Percentiles rank a stretch among this genome's conserved stretches.
Evolutionary conservation across 2,797 vertebrate species (phyloP).

Genomic region (Babyrousa celebensis): DNA sequence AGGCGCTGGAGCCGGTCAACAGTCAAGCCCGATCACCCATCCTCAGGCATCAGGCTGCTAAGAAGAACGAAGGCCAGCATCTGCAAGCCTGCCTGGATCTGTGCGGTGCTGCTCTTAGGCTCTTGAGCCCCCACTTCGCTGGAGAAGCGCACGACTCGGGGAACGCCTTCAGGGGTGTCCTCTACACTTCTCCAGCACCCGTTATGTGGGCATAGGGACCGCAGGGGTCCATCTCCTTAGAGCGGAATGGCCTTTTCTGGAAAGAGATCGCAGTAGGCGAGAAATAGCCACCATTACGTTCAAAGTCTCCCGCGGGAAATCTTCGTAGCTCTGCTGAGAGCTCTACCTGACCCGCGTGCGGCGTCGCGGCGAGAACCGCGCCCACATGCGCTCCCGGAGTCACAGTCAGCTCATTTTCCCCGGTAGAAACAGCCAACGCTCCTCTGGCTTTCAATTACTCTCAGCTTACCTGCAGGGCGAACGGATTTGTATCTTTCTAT

Average conservation of each 20-base stretch:
- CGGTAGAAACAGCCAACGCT: not conserved
- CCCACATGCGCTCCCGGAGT: not conserved
- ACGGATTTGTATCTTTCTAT: slow-evolving; percentile 83
- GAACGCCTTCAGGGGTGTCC: not conserved
- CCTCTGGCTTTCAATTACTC: slow-evolving; percentile 71
- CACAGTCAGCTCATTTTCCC: not conserved
- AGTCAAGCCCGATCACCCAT: not conserved
- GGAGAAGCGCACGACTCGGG: not conserved
- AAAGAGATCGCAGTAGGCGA: slow-evolving; percentile 55
- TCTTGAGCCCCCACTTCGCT: not conserved
- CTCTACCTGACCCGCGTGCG: not conserved
- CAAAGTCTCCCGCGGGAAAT: slow-evolving; percentile 8
- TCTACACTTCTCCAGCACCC: not conserved
- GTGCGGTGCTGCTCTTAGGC: not conserved
- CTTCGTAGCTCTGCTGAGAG: not conserved
- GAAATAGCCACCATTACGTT: not conserved
- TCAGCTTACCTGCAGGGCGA: slow-evolving; percentile 83
- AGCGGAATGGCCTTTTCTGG: slow-evolving; percentile 20
- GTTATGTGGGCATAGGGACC: not conserved
- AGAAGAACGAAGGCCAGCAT: not conserved
- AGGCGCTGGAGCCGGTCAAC: not conserved
- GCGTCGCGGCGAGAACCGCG: not conserved
- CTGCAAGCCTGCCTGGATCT: not conserved
- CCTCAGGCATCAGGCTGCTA: not conserved
- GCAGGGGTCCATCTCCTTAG: not conserved